A percentile compares a stretch with the other conserved stretches of the same genome.
Conservation (phyloP, 2,797 vertebrate genomes). For the Tapera naevia region DNA sequence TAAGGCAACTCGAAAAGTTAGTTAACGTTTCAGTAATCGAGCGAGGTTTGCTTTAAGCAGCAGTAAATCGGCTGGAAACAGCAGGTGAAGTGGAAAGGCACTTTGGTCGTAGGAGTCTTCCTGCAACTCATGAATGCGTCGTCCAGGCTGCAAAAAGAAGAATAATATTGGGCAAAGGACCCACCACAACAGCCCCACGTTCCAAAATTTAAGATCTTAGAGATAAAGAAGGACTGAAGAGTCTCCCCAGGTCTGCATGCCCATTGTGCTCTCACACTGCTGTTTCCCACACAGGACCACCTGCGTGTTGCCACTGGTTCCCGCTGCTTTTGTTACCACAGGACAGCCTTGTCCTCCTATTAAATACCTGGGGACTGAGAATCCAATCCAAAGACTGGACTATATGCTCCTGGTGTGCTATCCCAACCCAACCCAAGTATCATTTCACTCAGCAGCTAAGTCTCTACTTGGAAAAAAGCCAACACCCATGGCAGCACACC, state of each 20-base stretch:
- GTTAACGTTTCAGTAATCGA: conserved; percentile 41
- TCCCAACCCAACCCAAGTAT: rapidly evolving
- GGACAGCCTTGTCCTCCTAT: not conserved
- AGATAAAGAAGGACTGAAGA: not conserved
- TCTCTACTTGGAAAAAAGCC: not conserved
- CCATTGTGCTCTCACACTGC: not conserved
- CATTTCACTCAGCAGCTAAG: not conserved
- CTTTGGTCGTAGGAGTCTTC: not conserved
- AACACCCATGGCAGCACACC: rapidly evolving
- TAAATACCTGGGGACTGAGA: not conserved
- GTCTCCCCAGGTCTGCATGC: rapidly evolving
- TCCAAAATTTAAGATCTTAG: not conserved
- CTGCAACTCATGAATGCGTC: not conserved
- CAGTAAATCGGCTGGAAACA: conserved; percentile 31
- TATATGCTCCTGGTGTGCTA: rapidly evolving
- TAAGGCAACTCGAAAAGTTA: conserved; percentile 65
- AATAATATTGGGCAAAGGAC: not conserved
- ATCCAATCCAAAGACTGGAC: not conserved
- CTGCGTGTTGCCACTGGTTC: rapidly evolving
- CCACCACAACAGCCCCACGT: too few species aligned
- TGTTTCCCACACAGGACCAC: rapidly evolving
- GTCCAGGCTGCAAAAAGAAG: conserved; percentile 55
- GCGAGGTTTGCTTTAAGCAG: conserved; percentile 47
- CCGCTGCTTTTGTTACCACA: not conserved
- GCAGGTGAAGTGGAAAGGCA: conserved; percentile 40